Conservation (phyloP, 2,113 vertebrate species). For the Gasterosteus nipponicus region DNA sequence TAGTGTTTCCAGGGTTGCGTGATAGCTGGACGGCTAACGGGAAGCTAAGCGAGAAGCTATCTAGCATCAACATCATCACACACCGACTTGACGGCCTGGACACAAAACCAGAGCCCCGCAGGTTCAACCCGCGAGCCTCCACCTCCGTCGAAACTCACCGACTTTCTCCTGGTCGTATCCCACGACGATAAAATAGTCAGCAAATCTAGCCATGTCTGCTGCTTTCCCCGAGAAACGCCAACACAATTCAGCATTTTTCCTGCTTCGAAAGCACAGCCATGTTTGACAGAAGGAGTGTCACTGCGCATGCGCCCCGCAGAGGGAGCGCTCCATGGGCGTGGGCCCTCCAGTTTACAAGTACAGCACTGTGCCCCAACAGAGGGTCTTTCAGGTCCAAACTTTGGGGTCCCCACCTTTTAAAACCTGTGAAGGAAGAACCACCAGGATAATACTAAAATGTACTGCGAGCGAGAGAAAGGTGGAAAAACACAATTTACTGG, state of each 20-base stretch:
- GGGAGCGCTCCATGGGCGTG: conserved; percentile 80
- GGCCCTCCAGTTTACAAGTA: conserved; percentile 77
- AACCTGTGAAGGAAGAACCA: not conserved
- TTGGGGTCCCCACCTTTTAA: not conserved
- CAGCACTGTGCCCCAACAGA: conserved; percentile 43
- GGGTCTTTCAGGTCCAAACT: conserved; percentile 23
- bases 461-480: not conserved
- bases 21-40: conserved; percentile 65
- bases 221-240: conserved; percentile 77
- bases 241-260: conserved; percentile 93
- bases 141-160: conserved; percentile 80
- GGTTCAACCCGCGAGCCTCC: conserved; percentile 15
- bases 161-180: conserved; percentile 95
- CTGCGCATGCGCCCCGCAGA: conserved; percentile 87
- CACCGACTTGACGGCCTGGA: conserved; percentile 74
- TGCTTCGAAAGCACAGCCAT: conserved; percentile 90
- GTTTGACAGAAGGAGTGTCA: conserved; percentile 87
- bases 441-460: not conserved
- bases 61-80: conserved; percentile 71
- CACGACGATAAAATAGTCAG: conserved; percentile 95
- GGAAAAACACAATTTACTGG: not conserved
- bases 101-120: conserved; percentile 54
- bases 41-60: conserved; percentile 66
- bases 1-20: conserved; percentile 44
- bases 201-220: conserved; percentile 92